These are phyloP conservation scores for Zaprionus lineosus DNA, from an alignment of 2,888 invertebrate species.

Conservation along the genomic window DNA sequence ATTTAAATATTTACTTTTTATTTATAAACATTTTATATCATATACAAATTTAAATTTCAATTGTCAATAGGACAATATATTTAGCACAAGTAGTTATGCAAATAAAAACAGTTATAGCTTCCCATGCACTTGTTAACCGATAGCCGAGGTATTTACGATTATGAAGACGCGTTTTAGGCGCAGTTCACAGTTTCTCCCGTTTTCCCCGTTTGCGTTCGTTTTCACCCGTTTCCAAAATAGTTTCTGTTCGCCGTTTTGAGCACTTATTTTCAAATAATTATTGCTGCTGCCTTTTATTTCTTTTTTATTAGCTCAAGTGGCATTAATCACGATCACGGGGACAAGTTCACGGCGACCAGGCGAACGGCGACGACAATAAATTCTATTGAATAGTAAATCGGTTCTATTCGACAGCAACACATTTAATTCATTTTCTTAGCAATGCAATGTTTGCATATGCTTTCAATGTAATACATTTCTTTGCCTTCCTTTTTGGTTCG, in stretches of 20 bases:
- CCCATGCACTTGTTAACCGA: too few species aligned
- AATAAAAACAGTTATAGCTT: too few species aligned
- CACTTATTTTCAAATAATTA: too few species aligned
- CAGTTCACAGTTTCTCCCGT: neutral
- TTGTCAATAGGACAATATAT: conserved; percentile 54
- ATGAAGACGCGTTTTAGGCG: conserved; percentile 44
- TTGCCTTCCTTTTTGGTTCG: neutral
- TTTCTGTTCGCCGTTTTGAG: too few species aligned
- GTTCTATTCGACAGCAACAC: conserved; percentile 31
- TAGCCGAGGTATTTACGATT: conserved; percentile 10
- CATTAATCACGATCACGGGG: conserved; percentile 45
- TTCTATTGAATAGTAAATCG: conserved; percentile 60
- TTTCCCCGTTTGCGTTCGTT: conserved; percentile 13
- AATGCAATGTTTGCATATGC: conserved; percentile 8
- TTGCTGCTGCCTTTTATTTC: conserved; percentile 5
- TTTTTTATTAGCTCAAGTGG: conserved; percentile 11
- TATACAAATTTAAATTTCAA: conserved; percentile 59
- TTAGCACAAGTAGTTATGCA: conserved; percentile 27
- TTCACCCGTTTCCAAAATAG: too few species aligned
- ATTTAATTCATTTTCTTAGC: conserved; percentile 32
- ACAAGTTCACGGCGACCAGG: conserved; percentile 49
- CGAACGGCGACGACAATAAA: conserved; percentile 45
- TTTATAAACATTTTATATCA: conserved; percentile 71
- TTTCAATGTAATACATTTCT: too few species aligned
- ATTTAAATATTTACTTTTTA: conserved; percentile 70